Percentiles rank a stretch among this genome's conserved stretches.
These are phyloP conservation scores for Globodera ellingtonae DNA, from an alignment of 1,140 invertebrate species.

Conservation along the genomic window DNA sequence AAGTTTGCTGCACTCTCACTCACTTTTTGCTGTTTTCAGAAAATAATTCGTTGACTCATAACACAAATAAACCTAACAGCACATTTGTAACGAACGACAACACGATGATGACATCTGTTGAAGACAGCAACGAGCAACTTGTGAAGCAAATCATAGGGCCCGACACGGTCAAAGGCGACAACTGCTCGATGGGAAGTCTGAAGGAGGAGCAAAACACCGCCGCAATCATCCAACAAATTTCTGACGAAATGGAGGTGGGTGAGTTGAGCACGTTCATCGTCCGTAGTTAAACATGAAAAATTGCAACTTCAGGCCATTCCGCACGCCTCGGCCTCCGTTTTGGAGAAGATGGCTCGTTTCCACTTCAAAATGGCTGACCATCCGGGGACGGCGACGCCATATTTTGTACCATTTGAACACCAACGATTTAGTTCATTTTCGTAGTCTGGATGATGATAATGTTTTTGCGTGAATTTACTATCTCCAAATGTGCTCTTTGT, in stretches of 20 bases:
- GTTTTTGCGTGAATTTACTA: no score
- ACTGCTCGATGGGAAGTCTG: no score
- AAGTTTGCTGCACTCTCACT: no score
- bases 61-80: background rate
- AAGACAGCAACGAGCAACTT: slow-evolving; percentile 16
- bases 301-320: no score
- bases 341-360: background rate
- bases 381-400: background rate
- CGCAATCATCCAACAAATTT: background rate
- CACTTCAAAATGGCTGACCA: background rate
- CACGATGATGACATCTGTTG: background rate
- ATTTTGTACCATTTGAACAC: background rate
- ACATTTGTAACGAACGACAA: background rate
- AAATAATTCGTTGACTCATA: no score
- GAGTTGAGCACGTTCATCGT: no score
- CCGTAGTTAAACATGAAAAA: no score
- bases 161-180: background rate
- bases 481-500: no score
- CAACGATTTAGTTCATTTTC: background rate
- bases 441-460: background rate
- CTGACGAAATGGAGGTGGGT: background rate
- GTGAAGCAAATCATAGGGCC: slow-evolving; percentile 12
- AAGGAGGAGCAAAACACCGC: background rate
- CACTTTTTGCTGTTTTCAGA: no score
- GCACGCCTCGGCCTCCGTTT: background rate